Percentiles rank a stretch among this genome's conserved stretches.
These are phyloP conservation scores for Mionectes macconnelli DNA, from an alignment of 2,113 vertebrate species.

Conservation along the genomic window DNA sequence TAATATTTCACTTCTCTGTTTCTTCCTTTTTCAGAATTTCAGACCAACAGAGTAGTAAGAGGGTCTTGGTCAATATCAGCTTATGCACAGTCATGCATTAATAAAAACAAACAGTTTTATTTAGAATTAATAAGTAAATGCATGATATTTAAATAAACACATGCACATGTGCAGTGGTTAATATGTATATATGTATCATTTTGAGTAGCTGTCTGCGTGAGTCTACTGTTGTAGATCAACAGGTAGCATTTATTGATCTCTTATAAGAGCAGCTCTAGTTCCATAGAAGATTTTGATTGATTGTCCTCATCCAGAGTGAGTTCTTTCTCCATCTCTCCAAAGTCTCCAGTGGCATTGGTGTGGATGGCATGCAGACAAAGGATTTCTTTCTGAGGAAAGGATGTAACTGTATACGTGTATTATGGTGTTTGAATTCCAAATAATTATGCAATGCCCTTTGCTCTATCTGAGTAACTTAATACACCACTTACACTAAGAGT, in stretches of 20 bases:
- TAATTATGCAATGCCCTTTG: background rate
- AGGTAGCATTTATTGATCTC: slow-evolving; percentile 43
- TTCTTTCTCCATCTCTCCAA: background rate
- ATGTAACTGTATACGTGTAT: background rate
- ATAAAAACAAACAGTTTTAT: background rate
- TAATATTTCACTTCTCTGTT: slow-evolving; percentile 11
- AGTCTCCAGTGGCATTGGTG: background rate
- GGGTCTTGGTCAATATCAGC: background rate
- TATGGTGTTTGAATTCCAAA: background rate
- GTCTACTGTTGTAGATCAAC: slow-evolving; percentile 5
- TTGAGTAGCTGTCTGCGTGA: background rate
- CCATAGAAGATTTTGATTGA: slow-evolving; percentile 54
- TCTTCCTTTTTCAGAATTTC: background rate
- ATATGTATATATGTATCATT: background rate
- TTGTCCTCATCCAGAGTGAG: slow-evolving; percentile 33
- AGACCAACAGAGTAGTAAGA: background rate
- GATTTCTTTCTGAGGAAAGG: slow-evolving; percentile 5
- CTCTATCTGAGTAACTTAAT: background rate
- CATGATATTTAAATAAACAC: background rate
- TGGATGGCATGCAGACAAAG: background rate
- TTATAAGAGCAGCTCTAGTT: slow-evolving; percentile 32
- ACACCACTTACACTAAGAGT: background rate
- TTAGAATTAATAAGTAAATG: background rate
- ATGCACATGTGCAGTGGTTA: background rate
- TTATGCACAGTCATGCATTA: background rate